Base-by-base conservation (phyloP, 2,797 vertebrate species). In the Cynopterus sphinx region DNA sequence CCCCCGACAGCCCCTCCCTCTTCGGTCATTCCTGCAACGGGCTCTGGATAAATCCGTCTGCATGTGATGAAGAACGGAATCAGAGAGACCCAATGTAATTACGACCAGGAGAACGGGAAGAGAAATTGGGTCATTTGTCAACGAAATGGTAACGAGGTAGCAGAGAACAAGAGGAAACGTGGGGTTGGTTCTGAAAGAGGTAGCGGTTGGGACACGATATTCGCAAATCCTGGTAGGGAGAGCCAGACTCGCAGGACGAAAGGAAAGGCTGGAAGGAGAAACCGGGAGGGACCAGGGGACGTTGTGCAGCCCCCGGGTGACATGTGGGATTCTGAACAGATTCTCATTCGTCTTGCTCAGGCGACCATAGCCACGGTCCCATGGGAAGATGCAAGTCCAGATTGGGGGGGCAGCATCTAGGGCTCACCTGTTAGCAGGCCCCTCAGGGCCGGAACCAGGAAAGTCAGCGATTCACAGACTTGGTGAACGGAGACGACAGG, bases 331-430 rank as follows among this genome's bases (percentile, higher is more conserved):
- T 28, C 7, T 0, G 9, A 49, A 28, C 9, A 39, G 26, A 7
- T 15, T 73, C 8, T 8, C 0, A 5, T 10, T 67, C 10, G 12
- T 53, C 1, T 46, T 21, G 16, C 73, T 49, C n/a, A 16, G 10
- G 5, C 9, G 8, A n/a, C n/a, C 16, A 41, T 31, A 4, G 31
- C 17, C 21, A 6, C 28, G 12, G 16, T 17, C 21, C 19, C 19
- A 10, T 61, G n/a, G 5, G 57, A 41, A 33, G 46, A 71, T 49
- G 51, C 4, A 49, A 6, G 13, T 65, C 17, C 0, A 0, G 19
- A 28, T 3, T 16, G 2, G 8, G 2, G 4, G 8, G 31, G 26
- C 10, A 11, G 65, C 2, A 0, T 26, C 13, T 2, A 2, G 21
- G 26, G 6, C 41, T 4, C 13, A 2, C 24, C 11, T 15, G 36